A percentile compares a stretch with the other conserved stretches of the same genome.
phyloP scores from a whole-genome alignment of 2,113 vertebrate species.

The Austrofundulus limnaeus region DNA sequence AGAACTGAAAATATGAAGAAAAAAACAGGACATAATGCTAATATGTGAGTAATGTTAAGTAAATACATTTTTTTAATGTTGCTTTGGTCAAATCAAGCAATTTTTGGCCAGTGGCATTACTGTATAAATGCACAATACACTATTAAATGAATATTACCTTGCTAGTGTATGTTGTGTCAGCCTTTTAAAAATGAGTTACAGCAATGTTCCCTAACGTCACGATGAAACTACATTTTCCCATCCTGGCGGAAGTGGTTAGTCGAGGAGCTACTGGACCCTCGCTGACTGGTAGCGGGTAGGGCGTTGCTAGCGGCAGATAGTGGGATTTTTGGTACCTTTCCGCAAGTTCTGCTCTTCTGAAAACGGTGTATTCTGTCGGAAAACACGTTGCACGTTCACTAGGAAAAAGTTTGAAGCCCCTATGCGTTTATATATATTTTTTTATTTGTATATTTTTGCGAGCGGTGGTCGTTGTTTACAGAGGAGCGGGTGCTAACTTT shows the following conservation, averaged over 20 bases:
- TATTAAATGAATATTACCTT: not conserved
- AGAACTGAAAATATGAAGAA: not conserved
- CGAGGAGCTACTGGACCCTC: slow-evolving; percentile 53
- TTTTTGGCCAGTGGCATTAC: not conserved
- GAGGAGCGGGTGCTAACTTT: slow-evolving; percentile 33
- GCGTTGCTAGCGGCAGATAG: slow-evolving; percentile 76
- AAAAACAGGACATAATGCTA: no score
- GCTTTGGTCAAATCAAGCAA: not conserved
- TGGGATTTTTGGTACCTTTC: slow-evolving; percentile 53
- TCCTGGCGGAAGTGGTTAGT: slow-evolving; percentile 74
- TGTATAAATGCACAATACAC: not conserved
- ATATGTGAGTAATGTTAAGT: no score
- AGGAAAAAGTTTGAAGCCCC: slow-evolving; percentile 14
- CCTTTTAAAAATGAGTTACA: not conserved
- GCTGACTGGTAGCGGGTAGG: slow-evolving; percentile 67
- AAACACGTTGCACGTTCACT: slow-evolving; percentile 21
- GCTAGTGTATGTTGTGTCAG: not conserved
- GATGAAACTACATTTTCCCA: slow-evolving; percentile 43
- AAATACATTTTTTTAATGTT: no score
- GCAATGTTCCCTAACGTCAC: slow-evolving; percentile 3
- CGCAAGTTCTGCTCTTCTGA: slow-evolving; percentile 36
- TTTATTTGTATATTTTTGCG: not conserved
- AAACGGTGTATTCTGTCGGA: slow-evolving; percentile 21
- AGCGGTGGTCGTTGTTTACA: slow-evolving; percentile 20
- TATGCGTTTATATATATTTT: no score